Evolutionary conservation across 2,113 vertebrate species (phyloP), one percentile per base, ranked within the genome.

Genomic region (Trogon melanurus): DNA sequence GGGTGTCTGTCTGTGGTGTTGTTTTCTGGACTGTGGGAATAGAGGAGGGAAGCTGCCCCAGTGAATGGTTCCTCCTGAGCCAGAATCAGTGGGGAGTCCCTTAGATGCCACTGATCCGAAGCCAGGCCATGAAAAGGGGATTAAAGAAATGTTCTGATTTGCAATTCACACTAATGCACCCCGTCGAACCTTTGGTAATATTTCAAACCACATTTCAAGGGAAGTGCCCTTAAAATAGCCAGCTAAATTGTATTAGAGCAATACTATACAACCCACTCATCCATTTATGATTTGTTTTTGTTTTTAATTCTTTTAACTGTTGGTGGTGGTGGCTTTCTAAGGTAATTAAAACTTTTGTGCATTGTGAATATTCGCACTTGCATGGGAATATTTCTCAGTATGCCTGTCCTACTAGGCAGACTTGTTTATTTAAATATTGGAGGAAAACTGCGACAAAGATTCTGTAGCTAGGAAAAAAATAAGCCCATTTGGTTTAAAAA

Each of bases 1-100:
- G 98, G 98, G 98, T 98, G 98, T 98, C 96, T 97, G 98, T 98
- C 98, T 98, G 98, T 96, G 85, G 97, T 96, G 98, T 98, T 98
- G 98, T 98, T 98, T 98, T 98, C 97, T 96, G 98, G 98, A 99
- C 98, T 99, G 99, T 99, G 99, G 99, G 99, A 99, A 99, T 98
- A 98, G 98, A 98, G 98, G 98, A 97, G 98, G 97, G 98, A 98
- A 98, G 98, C 97, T 97, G 98, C 94, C 95, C 97, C 95, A 96
- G 97, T 99, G 98, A 99, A 99, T 99, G 98, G 98, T 97, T 97
- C 97, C 98, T 98, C 98, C 98, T 98, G 98, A 98, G 99, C 99
- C 98, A 98, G 98, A 98, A 99, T 97, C 99, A 99, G 99, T 99
- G 98, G 99, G 99, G 99, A 98, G 99, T 99, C 98, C 98, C 96